A percentile compares a stretch with the other conserved stretches of the same genome.
Conservation (phyloP, 2,797 vertebrate genomes). For the Aulostomus chinensis region DNA sequence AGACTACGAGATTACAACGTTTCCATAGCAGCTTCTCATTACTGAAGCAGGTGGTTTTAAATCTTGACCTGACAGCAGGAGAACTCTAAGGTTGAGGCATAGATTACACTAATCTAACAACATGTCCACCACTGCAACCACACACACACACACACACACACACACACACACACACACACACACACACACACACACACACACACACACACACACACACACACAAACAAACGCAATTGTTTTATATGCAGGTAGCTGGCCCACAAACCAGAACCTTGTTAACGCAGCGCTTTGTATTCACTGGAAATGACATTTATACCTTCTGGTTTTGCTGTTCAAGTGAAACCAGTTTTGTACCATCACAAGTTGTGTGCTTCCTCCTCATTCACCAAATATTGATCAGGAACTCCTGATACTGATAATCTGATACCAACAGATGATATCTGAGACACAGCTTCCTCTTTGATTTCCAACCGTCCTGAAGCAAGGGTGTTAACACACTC, state of each 20-base stretch:
- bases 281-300: no score
- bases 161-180: no score
- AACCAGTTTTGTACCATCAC: no score
- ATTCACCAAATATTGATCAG: not conserved
- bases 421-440: constrained; percentile 9
- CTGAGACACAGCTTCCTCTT: constrained; percentile 20
- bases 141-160: no score
- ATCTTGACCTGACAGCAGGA: constrained; percentile 28
- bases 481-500: constrained; percentile 23
- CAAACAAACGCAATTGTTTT: no score
- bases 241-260: no score
- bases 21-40: constrained; percentile 4
- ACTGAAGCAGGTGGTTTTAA: constrained; percentile 39
- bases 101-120: constrained; percentile 33
- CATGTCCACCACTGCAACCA: no score
- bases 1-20: not conserved
- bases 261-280: no score
- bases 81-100: constrained; percentile 19
- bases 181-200: no score
- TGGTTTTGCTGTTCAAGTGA: no score
- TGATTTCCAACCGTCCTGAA: constrained; percentile 31
- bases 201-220: not conserved
- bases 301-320: no score
- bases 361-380: not conserved
- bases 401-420: constrained; percentile 31